A percentile compares a stretch with the other conserved stretches of the same genome.
Evolutionary conservation across 2,113 vertebrate genomes (phyloP).

Genomic region (Felis chaus): DNA sequence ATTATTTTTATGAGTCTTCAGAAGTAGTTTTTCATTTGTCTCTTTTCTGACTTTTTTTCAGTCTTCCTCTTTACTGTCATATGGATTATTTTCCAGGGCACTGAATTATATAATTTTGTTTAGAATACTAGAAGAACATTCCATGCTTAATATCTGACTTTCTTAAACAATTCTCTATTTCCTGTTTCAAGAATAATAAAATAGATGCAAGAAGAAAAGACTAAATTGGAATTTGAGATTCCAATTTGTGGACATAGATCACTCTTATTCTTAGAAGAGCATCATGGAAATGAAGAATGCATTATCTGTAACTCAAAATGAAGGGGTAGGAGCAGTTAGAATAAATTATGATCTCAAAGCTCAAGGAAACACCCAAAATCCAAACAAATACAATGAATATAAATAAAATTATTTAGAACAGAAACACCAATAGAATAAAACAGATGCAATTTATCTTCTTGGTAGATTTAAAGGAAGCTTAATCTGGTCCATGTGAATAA

Average conservation of each 20-base stretch:
- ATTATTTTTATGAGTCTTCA: not conserved
- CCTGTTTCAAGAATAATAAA: not conserved
- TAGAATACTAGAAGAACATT: not conserved
- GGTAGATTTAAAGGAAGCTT: not conserved
- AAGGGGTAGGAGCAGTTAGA: not conserved
- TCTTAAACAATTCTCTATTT: not conserved
- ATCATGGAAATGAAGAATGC: not conserved
- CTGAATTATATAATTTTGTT: not conserved
- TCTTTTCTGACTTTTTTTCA: not conserved
- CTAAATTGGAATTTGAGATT: not conserved
- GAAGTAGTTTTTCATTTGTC: not conserved
- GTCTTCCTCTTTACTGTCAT: not conserved
- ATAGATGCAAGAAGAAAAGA: not conserved
- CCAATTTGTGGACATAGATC: not conserved
- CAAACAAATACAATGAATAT: conserved; percentile 15
- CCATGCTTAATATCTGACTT: not conserved
- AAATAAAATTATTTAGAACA: conserved; percentile 31
- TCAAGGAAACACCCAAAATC: conserved; percentile 17
- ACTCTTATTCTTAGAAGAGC: not conserved
- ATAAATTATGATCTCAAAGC: conserved; percentile 29
- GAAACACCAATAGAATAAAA: conserved; percentile 30
- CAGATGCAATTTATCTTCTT: conserved; percentile 14
- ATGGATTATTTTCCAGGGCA: not conserved
- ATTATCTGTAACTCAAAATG: not conserved
- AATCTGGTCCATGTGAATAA: not conserved